A percentile compares a stretch with the other conserved stretches of the same genome.
Conservation (phyloP, 2,888 invertebrate species). For the Calliopum simillimum region DNA sequence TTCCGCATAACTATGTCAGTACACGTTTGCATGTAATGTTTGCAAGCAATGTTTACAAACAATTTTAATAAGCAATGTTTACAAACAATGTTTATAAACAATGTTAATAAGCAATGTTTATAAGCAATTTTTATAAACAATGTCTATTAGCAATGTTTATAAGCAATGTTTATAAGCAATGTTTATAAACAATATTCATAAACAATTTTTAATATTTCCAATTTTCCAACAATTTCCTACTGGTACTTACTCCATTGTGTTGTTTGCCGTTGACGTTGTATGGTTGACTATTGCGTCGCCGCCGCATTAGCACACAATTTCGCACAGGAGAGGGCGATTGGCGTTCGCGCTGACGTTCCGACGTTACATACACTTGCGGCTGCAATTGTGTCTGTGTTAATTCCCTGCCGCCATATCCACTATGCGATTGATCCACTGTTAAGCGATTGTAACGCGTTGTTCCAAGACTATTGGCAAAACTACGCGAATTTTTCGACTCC, state of each 20-base stretch:
- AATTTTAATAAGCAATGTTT: no score
- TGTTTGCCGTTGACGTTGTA: conserved; percentile 33
- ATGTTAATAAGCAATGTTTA: no score
- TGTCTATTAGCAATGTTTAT: no score
- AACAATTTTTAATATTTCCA: no score
- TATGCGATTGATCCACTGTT: conserved; percentile 25
- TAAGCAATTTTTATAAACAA: no score
- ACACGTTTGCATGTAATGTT: no score
- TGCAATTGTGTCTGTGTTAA: conserved; percentile 39
- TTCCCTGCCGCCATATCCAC: conserved; percentile 9
- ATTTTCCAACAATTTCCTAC: no score
- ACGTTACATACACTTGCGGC: conserved; percentile 19
- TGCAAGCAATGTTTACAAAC: no score
- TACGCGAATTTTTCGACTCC: conserved; percentile 42
- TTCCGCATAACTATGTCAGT: no score
- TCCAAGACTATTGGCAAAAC: conserved; percentile 56
- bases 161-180: no score
- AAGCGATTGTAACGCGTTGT: conserved; percentile 53
- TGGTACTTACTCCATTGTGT: conserved; percentile 3
- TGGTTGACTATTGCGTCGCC: conserved; percentile 57
- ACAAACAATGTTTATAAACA: no score
- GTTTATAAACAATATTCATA: no score
- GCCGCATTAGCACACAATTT: conserved; percentile 58
- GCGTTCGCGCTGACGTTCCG: conserved; percentile 33
- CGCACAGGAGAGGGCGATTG: conserved; percentile 53